Conservation (phyloP, 64 coral and sea anemone species). For the Trachythela sp. region DNA sequence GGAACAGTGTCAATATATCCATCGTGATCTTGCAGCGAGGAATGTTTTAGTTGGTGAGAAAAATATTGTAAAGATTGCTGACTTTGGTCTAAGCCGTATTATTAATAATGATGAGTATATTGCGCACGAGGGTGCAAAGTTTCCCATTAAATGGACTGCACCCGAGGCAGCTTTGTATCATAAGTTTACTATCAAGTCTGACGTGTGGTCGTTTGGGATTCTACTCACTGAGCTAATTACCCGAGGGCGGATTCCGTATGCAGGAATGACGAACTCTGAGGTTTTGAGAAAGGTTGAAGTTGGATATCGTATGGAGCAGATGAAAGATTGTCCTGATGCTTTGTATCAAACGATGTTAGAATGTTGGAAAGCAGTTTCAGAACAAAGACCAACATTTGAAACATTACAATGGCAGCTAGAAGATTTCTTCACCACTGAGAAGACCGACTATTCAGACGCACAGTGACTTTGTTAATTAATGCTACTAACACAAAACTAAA, state of each 20-base stretch:
- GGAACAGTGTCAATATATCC: neutral
- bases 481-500: too few species aligned
- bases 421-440: neutral
- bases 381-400: constrained; percentile 3
- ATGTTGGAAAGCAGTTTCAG: constrained; percentile 33
- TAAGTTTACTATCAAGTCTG: constrained; percentile 45
- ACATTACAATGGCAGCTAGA: constrained; percentile 16
- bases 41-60: constrained; percentile 28
- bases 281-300: constrained; percentile 46
- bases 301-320: constrained; percentile 47
- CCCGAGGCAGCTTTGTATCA: constrained; percentile 22
- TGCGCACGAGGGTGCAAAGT: neutral
- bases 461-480: neutral
- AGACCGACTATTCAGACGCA: neutral
- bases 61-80: constrained; percentile 30
- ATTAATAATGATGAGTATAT: constrained; percentile 1
- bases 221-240: constrained; percentile 53
- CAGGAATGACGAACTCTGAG: constrained; percentile 46
- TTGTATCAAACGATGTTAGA: constrained; percentile 52
- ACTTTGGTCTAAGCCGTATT: constrained; percentile 9
- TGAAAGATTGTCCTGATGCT: constrained; percentile 11
- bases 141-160: constrained; percentile 51
- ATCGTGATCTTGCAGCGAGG: constrained; percentile 16
- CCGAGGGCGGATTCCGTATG: constrained; percentile 43
- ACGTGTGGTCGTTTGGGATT: constrained; percentile 59